Base-by-base conservation (phyloP, 2,888 invertebrate genomes). In the Rotaria macrura region DNA sequence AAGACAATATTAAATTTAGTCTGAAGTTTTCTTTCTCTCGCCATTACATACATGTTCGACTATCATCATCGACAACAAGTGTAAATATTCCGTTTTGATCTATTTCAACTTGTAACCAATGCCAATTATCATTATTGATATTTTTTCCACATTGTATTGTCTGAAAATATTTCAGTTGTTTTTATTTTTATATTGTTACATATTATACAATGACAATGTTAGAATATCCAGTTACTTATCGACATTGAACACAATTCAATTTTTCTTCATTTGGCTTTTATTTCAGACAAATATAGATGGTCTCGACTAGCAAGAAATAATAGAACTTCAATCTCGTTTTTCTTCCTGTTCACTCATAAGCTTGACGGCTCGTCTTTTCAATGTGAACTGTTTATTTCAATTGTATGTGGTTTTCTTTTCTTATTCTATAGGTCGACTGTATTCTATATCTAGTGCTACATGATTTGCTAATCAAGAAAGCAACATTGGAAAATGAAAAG, bases 21-120 rank as follows among this genome's bases (percentile, higher is more conserved):
- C 6, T 23, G 4, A 23, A 52, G 17, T 52, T 17, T 20, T 2
- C 38, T 38, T 72, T 10, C 0, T 23, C 6, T 72, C 23, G n/a
- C n/a, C n/a, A n/a, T n/a, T n/a, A n/a, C n/a, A n/a, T 79, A 79
- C 79, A 79, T 79, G 79, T 79, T 79, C 43, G 79, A 79, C 43
- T 79, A 43, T 79, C 79, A 43, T 79, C 34, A 43, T 79, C 79
- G 2, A 79, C 79, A 79, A 43, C n/a, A 25, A 79, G 12, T 20
- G 40, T 79, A 14, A 43, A 79, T 14, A 79, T 43, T 43, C 79
- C 79, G n/a, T 14, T 79, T 40, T 43, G 40, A 43, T 79, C 79
- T 5, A 79, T 25, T 79, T 79, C 79, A n/a, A 79, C 23, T 43
- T 79, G 79, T 79, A 79, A 79, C 79, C 40, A 43, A 43, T 79